These are phyloP conservation scores for Maccullochella peelii DNA, from an alignment of 2,113 vertebrate genomes.

Conservation along the genomic window DNA sequence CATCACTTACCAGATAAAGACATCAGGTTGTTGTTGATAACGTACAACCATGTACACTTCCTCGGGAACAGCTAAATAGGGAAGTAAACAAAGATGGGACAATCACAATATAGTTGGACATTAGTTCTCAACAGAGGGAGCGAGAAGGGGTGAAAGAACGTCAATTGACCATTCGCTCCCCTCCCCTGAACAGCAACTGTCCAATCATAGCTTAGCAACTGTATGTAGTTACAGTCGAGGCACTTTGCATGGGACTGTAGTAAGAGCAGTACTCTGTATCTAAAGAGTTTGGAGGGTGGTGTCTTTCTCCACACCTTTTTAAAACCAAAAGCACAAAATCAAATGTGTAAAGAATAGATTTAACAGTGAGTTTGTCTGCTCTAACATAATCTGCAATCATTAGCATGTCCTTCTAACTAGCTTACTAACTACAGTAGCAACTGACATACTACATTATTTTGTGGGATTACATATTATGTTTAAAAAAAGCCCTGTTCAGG, in stretches of 20 bases:
- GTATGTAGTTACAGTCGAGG: not conserved
- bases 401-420: not conserved
- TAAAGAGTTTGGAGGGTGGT: not conserved
- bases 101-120: not conserved
- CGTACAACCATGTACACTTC: slow-evolving; percentile 96
- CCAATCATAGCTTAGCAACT: not conserved
- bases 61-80: slow-evolving; percentile 91
- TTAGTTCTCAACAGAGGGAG: not conserved
- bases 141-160: not conserved
- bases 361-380: not conserved
- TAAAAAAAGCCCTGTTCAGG: not conserved
- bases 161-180: not conserved
- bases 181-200: not conserved
- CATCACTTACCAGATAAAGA: slow-evolving; percentile 93
- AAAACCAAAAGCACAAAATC: not conserved
- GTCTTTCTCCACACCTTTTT: not conserved
- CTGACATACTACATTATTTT: not conserved
- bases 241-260: not conserved
- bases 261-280: not conserved
- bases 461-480: not conserved
- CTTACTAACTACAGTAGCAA: too few species aligned
- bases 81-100: slow-evolving; percentile 17
- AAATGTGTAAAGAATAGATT: not conserved
- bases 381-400: not conserved
- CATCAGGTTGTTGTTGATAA: slow-evolving; percentile 99